Conservation (phyloP, 2,888 invertebrate genomes). For the Tipula unca region DNA sequence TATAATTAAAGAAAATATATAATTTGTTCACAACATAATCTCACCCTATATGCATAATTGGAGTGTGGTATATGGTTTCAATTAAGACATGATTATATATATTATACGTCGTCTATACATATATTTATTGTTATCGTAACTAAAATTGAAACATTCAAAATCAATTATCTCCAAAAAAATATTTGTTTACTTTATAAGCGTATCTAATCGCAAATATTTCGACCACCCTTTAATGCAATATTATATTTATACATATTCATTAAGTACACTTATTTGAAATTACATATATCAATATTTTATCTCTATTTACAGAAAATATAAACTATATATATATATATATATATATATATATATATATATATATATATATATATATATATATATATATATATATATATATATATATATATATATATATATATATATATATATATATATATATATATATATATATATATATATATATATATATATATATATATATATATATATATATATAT, state of each 20-base stretch:
- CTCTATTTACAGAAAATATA: not conserved
- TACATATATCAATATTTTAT: not conserved
- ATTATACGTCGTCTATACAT: not conserved
- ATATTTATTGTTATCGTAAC: not conserved
- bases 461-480: no score
- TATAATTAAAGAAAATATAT: not conserved
- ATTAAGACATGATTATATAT: not conserved
- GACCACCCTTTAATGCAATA: conserved; percentile 8
- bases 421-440: no score
- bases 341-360: no score
- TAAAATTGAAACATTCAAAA: conserved; percentile 1
- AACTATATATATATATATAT: no score
- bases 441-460: no score
- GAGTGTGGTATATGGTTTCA: not conserved
- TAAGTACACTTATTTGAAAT: conserved; percentile 2
- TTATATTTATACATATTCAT: not conserved
- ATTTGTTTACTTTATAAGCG: not conserved
- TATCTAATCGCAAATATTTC: conserved; percentile 8
- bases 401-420: no score
- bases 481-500: no score
- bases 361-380: no score
- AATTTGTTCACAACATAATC: not conserved
- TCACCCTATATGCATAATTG: not conserved
- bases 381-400: no score
- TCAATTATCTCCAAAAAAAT: not conserved